phyloP scores from a whole-genome alignment of 1,140 invertebrate species.

The Danaus plexippus region DNA sequence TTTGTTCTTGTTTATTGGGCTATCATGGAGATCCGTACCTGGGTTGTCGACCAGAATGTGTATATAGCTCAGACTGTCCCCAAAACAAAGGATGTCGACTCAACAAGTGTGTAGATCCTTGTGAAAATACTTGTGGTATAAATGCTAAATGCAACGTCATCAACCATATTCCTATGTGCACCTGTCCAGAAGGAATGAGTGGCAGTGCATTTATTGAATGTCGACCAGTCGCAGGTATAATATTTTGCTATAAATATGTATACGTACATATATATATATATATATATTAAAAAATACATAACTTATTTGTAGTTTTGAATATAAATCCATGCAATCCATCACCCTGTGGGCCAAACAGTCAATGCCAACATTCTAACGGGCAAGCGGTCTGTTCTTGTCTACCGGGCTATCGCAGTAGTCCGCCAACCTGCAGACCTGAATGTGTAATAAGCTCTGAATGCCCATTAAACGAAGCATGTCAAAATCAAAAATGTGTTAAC shows the following conservation, averaged over 20 bases:
- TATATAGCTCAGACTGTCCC: conserved; percentile 86
- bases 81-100: conserved; percentile 81
- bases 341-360: conserved; percentile 77
- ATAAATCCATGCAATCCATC: conserved; percentile 76
- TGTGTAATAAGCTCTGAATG: conserved; percentile 79
- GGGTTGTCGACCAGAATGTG: conserved; percentile 86
- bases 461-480: conserved; percentile 75
- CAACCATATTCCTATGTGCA: conserved; percentile 83
- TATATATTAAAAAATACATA: conserved; percentile 19
- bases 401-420: conserved; percentile 73
- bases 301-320: conserved; percentile 30
- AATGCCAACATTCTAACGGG: conserved; percentile 74
- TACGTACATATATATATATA: conserved; percentile 10
- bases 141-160: conserved; percentile 83
- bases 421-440: conserved; percentile 77
- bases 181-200: conserved; percentile 76
- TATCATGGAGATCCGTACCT: conserved; percentile 79
- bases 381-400: conserved; percentile 75
- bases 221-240: conserved; percentile 56
- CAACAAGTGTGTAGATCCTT: conserved; percentile 83
- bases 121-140: conserved; percentile 82
- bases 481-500: conserved; percentile 80
- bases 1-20: conserved; percentile 75
- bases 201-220: conserved; percentile 86
- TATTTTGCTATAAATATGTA: conserved; percentile 9